These are phyloP conservation scores for Morpho helenor DNA, from an alignment of 2,888 invertebrate species.

Conservation along the genomic window DNA sequence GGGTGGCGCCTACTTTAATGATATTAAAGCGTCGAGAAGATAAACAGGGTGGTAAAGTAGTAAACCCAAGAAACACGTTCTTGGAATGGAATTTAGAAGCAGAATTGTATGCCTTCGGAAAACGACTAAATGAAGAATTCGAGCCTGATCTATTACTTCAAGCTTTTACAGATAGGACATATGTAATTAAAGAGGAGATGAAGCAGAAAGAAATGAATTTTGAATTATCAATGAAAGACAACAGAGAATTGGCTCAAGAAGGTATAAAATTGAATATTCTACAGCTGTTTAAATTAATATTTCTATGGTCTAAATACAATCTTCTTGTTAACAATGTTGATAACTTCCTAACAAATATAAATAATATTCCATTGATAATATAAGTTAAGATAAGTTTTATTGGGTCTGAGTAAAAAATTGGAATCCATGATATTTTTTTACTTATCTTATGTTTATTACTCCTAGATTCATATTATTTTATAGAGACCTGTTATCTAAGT, in stretches of 20 bases:
- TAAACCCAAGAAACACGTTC: slow-evolving; percentile 78
- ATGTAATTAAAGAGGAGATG: slow-evolving; percentile 84
- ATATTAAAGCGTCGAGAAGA: slow-evolving; percentile 80
- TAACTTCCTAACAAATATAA: too few relatives aligned
- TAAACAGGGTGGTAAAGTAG: slow-evolving; percentile 77
- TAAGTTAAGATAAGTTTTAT: too few relatives aligned
- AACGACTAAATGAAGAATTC: slow-evolving; percentile 91
- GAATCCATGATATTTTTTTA: too few relatives aligned
- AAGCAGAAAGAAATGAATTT: slow-evolving; percentile 86
- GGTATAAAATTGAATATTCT: slow-evolving; percentile 53
- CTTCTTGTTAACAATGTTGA: too few relatives aligned
- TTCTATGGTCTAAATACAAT: too few relatives aligned
- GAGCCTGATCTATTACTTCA: slow-evolving; percentile 82
- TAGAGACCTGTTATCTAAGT: too few relatives aligned
- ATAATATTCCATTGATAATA: too few relatives aligned
- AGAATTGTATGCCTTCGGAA: slow-evolving; percentile 93
- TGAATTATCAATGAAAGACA: slow-evolving; percentile 82
- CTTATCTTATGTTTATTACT: too few relatives aligned
- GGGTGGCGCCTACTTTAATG: slow-evolving; percentile 84
- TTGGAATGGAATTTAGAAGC: slow-evolving; percentile 94
- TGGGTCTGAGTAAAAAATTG: too few relatives aligned
- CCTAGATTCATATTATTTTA: too few relatives aligned
- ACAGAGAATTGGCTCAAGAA: slow-evolving; percentile 82
- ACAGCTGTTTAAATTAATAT: too few relatives aligned
- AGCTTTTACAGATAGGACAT: slow-evolving; percentile 90